A percentile compares a stretch with the other conserved stretches of the same genome.
These are phyloP conservation scores for Montipora cactus DNA, from an alignment of 64 coral and sea anemone species.

Conservation along the genomic window DNA sequence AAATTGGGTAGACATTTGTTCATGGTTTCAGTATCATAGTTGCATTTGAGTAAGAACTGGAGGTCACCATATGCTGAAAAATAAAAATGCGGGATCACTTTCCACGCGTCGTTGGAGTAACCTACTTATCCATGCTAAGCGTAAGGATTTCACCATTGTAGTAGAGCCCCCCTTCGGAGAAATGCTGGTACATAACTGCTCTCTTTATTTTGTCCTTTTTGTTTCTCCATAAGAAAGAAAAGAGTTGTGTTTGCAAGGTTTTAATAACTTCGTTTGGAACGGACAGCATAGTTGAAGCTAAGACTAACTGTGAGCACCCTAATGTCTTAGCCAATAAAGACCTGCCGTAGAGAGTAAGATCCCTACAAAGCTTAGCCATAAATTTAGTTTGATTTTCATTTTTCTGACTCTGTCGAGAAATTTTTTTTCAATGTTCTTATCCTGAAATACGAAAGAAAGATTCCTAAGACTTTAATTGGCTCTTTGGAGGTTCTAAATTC, in stretches of 20 bases:
- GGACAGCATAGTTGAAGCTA: not conserved
- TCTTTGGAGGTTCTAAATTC: conserved; percentile 4
- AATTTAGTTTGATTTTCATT: too few species aligned
- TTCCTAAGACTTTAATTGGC: not conserved
- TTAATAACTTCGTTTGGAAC: not conserved
- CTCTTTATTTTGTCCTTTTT: not conserved
- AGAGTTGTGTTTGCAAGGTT: not conserved
- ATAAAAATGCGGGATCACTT: too few species aligned
- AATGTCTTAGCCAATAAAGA: not conserved
- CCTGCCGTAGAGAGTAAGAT: not conserved
- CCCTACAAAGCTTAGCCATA: too few species aligned
- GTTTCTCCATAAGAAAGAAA: not conserved
- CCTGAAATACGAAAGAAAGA: not conserved
- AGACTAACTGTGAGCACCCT: not conserved
- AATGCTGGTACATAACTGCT: not conserved
- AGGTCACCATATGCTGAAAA: too few species aligned
- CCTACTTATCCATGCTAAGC: not conserved
- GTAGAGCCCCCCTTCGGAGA: not conserved
- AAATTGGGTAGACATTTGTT: too few species aligned
- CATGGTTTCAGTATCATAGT: too few species aligned
- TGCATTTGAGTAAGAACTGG: too few species aligned
- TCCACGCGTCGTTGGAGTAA: not conserved
- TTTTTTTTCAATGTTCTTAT: not conserved
- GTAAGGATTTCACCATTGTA: not conserved
- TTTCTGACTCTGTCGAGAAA: not conserved